phyloP scores from a whole-genome alignment of 2,888 invertebrate genomes.

The Torymus tubicola region DNA sequence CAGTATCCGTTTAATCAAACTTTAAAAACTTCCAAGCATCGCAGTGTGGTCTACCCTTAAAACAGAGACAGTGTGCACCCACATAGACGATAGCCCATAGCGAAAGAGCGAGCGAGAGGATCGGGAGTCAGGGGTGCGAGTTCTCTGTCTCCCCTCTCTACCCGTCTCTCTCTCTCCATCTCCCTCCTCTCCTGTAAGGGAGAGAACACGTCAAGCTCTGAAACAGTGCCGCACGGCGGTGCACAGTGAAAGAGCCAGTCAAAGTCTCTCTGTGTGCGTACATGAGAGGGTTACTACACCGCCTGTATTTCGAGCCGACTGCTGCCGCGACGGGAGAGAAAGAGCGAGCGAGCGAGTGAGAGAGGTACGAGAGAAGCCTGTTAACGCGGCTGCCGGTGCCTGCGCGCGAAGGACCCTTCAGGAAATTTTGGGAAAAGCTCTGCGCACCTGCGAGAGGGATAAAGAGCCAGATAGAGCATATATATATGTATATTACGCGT shows the following conservation, averaged over 20 bases:
- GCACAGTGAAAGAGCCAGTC: conserved; percentile 28
- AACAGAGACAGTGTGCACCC: conserved; percentile 17
- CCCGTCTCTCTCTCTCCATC: conserved; percentile 5
- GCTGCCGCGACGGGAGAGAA: not conserved
- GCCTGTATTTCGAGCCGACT: conserved; percentile 17
- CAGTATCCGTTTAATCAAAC: too few relatives aligned
- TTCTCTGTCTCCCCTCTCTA: not conserved
- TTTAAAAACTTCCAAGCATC: not conserved
- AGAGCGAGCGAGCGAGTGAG: not conserved
- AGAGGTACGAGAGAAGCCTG: conserved; percentile 29
- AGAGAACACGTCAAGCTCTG: conserved; percentile 9
- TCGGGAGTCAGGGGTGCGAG: conserved; percentile 39
- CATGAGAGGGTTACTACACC: not conserved
- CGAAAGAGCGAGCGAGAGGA: conserved; percentile 59
- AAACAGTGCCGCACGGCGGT: conserved; percentile 22
- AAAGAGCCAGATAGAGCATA: conserved; percentile 63
- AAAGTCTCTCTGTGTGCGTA: conserved; percentile 16
- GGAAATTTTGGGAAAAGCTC: conserved; percentile 47
- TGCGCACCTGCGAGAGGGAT: conserved; percentile 50
- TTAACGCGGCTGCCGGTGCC: conserved; percentile 36
- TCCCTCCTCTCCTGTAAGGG: conserved; percentile 11
- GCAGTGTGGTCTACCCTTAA: conserved; percentile 18
- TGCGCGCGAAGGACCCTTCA: conserved; percentile 37
- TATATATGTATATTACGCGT: not conserved
- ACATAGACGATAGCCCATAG: not conserved